Evolutionary conservation across 2,113 vertebrate genomes (phyloP), one percentile per base, ranked within the genome.

Genomic region (Talpa occidentalis): DNA sequence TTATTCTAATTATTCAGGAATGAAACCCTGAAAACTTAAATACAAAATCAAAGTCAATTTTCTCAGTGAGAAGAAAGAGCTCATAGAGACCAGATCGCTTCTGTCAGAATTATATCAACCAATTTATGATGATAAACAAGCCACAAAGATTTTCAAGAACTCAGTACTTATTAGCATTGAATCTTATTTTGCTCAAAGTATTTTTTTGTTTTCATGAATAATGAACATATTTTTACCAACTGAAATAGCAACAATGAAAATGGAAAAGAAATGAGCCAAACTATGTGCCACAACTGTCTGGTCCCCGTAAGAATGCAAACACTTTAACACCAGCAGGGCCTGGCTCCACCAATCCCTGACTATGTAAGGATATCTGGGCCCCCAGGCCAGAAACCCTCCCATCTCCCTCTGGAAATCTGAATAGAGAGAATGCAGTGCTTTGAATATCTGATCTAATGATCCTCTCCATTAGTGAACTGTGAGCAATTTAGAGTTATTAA

Each of bases 1-100:
- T 64, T 82, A 67, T 32, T 85, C 26, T 76, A 91, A n/a, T 85
- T 35, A 80, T 54, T 82, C 69, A 78, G 47, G 15, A 94, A 94
- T 69, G 2, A 52, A 96, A 91, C 12, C 42, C 16, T 28, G 40
- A 87, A 78, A 74, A 60, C 89, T 88, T 66, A 91, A 94, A 81
- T 10, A 81, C 35, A 76, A 78, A 91, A n/a, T 81, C 62, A 92
- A 70, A 69, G 42, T 67, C 44, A 80, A 28, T 70, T 83, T 89
- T 86, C 49, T 70, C 44, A 72, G 15, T 56, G 37, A 19, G 11
- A 88, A 69, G n/a, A 72, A 67, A 74, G 35, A 59, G 15, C 47
- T 83, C 82, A 37, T 1, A 62, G 14, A 62, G 14, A 62, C 14
- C 35, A 64, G 35, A 49, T 19, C 26, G 0, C 62, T 40, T 49